Conservation (phyloP, 1,140 invertebrate genomes). For the Trypoxylus dichotomus region DNA sequence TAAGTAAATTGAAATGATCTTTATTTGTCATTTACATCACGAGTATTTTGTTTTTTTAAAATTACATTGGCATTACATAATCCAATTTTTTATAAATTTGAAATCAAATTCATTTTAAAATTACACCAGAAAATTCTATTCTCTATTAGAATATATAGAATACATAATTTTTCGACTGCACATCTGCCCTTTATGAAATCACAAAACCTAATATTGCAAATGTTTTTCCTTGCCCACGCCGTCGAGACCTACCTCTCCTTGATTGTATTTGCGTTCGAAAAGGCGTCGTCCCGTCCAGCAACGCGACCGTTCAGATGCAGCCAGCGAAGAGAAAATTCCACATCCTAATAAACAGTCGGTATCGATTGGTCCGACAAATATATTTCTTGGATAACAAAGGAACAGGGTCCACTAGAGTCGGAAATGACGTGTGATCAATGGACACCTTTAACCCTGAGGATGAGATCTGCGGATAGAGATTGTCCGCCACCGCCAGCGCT, state of each 20-base stretch:
- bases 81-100: too few species aligned
- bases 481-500: conserved; percentile 32
- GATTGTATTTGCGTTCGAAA: background rate
- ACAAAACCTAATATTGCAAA: background rate
- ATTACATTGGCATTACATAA: too few species aligned
- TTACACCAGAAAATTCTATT: too few species aligned
- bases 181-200: background rate
- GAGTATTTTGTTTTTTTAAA: too few species aligned
- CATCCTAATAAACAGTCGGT: conserved; percentile 16
- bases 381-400: conserved; percentile 33
- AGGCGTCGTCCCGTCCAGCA: background rate
- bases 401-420: conserved; percentile 29
- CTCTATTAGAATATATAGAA: too few species aligned
- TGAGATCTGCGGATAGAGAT: conserved; percentile 33
- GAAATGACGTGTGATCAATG: conserved; percentile 37
- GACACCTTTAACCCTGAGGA: conserved; percentile 35
- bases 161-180: background rate
- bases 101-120: too few species aligned
- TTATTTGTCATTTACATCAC: too few species aligned
- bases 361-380: conserved; percentile 31
- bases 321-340: conserved; percentile 4
- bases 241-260: background rate
- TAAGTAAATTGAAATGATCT: too few species aligned
- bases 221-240: background rate
- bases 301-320: background rate